Base-by-base conservation (phyloP, 2,113 vertebrate species). In the Theristicus caerulescens region DNA sequence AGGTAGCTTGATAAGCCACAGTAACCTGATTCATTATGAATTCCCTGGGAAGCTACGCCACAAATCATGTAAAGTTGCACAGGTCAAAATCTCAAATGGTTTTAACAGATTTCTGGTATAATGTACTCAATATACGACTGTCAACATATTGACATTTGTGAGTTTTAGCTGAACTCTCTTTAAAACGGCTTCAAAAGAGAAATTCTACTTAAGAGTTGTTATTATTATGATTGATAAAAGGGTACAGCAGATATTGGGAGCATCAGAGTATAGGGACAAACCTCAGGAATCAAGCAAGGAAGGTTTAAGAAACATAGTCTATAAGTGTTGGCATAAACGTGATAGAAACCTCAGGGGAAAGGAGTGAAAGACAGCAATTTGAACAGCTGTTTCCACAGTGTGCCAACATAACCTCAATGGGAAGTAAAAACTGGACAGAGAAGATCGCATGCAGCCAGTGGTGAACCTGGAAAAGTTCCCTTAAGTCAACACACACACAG, bases 391-490 rank as follows among this genome's bases (percentile, higher is more conserved):
- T 84, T 65, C 82, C 51, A 84, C 14, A 25, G 13, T 21, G 15
- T 87, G 74, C 76, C 82, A 86, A 3, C 11, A 22, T 42, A 44
- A 64, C 46, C 54, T 64, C 80, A 65, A 5, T 31, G 40, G 71
- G 77, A 88, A 79, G 71, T 20, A 19, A 91, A 95, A 91, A 38
- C 58, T 19, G 65, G 71, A 62, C 79, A 72, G 49, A 79, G 42
- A 11, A 1, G 51, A 52, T 57, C 11, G 2, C 0, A 1, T 42
- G 36, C 66, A 1, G 5, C 47, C 73, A 57, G 24, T 5, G 16
- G 47, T 71, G 40, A 73, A 74, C 16, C 21, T 49, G 71, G 70
- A 86, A 66, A 79, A 5, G 12, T 77, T 93, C n/a, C 74, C 40
- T 17, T 16, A 58, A 62, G 38, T 62, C 59, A 70, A 27, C 19